Base-by-base conservation (phyloP, 2,888 invertebrate species). In the Cheiracanthium punctorium region DNA sequence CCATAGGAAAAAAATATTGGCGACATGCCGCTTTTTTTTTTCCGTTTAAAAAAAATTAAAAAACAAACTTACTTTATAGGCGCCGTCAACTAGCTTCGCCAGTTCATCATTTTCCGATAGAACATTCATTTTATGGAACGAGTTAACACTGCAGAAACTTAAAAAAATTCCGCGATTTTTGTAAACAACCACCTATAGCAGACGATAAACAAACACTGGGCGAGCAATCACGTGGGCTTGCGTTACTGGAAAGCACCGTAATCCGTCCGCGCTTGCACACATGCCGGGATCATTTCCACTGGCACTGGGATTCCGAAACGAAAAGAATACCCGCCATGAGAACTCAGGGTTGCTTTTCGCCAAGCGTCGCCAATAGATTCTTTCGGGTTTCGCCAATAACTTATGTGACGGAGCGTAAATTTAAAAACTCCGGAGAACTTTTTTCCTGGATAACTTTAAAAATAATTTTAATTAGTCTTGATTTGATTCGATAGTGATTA, bases 81-180 rank as follows among this genome's bases (percentile, higher is more conserved):
- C 80, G 12, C 80, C 76, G 43, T 84, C 80, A 32, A 86, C 76
- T 77, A 87, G 73, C 77, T 87, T 87, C n/a, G 81, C 87, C 12
- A 87, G 28, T 43, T 87, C 87, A 29, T 87, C 87, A 24, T 69
- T 87, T 52, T 87, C 87, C 1, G 87, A 72, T 67, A 87, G 58
- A 28, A 77, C 33, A 69, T 77, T 77, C 85, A 80, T 85, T 17
- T 7, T 80, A 2, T 41, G 4, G 37, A n/a, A n/a, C 1, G 20
- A 10, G 12, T 20, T 37, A 1, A 37, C 10, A 1, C 20, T 29
- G 33, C 24, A 29, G 32, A 48, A 30, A 4, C 17, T 7, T 29
- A 37, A n/a, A 30, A 4, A 52, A 58, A 28, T 30, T 17, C 32
- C 8, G 10, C 8, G 1, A 30, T 28, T 12, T 20, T 72, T 48